A percentile compares a stretch with the other conserved stretches of the same genome.
These are phyloP conservation scores for Tipula vernalis DNA, from an alignment of 2,888 invertebrate species.

Conservation along the genomic window DNA sequence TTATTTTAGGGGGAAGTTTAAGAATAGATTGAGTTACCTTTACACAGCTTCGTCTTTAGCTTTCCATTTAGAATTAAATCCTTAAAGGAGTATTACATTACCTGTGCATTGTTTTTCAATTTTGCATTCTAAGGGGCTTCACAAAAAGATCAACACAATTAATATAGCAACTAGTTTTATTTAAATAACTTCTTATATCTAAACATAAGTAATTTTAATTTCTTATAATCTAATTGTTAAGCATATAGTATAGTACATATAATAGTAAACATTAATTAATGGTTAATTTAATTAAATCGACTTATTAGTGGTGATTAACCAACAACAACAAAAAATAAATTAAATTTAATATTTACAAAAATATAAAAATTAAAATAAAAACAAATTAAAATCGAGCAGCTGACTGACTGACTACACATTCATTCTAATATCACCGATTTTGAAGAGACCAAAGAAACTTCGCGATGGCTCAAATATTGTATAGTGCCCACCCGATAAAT, in stretches of 20 bases:
- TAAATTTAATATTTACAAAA: not conserved
- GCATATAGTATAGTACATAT: not conserved
- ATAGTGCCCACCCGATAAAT: slow-evolving; percentile 53
- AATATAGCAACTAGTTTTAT: not conserved
- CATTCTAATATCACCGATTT: slow-evolving; percentile 43
- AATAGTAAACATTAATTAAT: not conserved
- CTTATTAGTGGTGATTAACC: not conserved
- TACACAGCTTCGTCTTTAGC: no score
- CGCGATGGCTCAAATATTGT: slow-evolving; percentile 61
- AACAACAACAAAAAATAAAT: slow-evolving; percentile 4
- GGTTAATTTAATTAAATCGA: not conserved
- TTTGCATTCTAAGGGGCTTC: no score
- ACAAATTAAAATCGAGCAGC: not conserved
- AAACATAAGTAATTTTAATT: not conserved
- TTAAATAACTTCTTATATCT: not conserved
- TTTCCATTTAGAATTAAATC: no score
- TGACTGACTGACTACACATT: not conserved
- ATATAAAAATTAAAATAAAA: not conserved
- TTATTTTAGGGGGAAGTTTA: no score
- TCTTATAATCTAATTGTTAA: not conserved
- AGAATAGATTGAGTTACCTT: no score
- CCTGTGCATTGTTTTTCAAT: no score
- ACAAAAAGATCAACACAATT: no score
- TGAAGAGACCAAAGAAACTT: slow-evolving; percentile 72
- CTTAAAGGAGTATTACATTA: no score